Percentiles rank a stretch among this genome's conserved stretches.
Evolutionary conservation across 2,888 invertebrate species (phyloP).

Genomic region (Chirona hameri): DNA sequence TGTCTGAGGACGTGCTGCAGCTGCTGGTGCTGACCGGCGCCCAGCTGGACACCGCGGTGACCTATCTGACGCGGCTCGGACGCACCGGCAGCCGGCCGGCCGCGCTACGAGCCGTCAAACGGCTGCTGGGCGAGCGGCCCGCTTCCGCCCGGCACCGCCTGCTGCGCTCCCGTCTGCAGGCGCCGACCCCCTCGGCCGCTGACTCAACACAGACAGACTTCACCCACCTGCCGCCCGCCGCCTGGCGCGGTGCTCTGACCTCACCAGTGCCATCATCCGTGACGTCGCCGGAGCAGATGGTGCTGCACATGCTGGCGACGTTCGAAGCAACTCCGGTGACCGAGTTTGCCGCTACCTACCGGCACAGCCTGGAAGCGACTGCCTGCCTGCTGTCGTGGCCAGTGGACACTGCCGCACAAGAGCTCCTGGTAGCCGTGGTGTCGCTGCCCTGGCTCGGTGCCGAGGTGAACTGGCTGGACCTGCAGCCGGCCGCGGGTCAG

Average conservation of each 20-base stretch:
- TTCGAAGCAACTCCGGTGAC: not conserved
- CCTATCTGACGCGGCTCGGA: not conserved
- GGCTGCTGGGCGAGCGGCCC: not conserved
- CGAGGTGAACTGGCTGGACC: slow-evolving; percentile 6
- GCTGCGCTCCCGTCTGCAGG: not conserved
- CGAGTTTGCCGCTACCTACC: not conserved
- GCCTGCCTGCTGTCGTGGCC: not conserved
- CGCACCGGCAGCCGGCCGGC: not conserved
- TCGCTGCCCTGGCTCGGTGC: slow-evolving; percentile 3
- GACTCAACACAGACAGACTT: not conserved
- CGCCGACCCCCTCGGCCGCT: not conserved
- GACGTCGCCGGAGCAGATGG: not conserved
- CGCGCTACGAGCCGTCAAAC: not conserved
- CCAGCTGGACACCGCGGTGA: not conserved
- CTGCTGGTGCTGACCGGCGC: not conserved
- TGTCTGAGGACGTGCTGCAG: not conserved
- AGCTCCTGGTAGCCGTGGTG: not conserved
- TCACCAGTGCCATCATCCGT: too few species aligned
- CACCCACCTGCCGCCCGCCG: not conserved
- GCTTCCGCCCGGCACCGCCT: not conserved
- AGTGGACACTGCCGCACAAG: not conserved
- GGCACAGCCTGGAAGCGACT: not conserved
- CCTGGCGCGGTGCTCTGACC: not conserved
- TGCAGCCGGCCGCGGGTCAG: not conserved
- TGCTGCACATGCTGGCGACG: not conserved